Evolutionary conservation across 2,888 invertebrate genomes (phyloP).

Genomic region (Leucophora obtusa): DNA sequence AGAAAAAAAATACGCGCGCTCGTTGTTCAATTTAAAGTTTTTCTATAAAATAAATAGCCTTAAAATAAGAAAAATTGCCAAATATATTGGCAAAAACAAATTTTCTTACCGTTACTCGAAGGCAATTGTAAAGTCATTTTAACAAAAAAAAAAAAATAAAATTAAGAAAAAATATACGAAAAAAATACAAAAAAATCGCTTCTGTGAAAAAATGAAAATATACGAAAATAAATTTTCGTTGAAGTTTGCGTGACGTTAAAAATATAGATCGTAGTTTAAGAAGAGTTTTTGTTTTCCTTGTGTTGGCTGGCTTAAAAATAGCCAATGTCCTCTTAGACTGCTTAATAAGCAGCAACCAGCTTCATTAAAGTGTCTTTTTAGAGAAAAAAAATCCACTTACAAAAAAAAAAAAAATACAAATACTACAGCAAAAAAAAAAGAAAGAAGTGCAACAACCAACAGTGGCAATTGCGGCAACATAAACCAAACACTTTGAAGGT

Average conservation of each 20-base stretch:
- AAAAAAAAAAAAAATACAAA: constrained; percentile 50
- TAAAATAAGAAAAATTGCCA: constrained; percentile 20
- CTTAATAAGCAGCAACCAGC: constrained; percentile 69
- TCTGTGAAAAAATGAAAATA: constrained; percentile 1
- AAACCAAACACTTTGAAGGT: constrained; percentile 59
- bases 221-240: constrained; percentile 19
- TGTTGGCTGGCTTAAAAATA: constrained; percentile 38
- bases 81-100: constrained; percentile 24
- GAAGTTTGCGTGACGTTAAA: constrained; percentile 59
- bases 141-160: not conserved
- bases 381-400: constrained; percentile 59
- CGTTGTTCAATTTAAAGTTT: not conserved
- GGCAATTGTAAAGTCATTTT: constrained; percentile 12
- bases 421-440: constrained; percentile 15
- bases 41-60: not conserved
- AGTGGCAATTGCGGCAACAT: constrained; percentile 62
- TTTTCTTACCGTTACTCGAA: constrained; percentile 18
- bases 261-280: constrained; percentile 53
- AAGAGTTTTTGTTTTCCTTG: constrained; percentile 21
- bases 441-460: constrained; percentile 54
- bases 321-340: constrained; percentile 64
- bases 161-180: not conserved
- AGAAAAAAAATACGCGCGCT: not conserved
- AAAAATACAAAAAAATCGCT: constrained; percentile 10
- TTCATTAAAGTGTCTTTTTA: constrained; percentile 64